These are phyloP conservation scores for Lampris megalopsis DNA, from an alignment of 2,113 vertebrate genomes.

Conservation along the genomic window DNA sequence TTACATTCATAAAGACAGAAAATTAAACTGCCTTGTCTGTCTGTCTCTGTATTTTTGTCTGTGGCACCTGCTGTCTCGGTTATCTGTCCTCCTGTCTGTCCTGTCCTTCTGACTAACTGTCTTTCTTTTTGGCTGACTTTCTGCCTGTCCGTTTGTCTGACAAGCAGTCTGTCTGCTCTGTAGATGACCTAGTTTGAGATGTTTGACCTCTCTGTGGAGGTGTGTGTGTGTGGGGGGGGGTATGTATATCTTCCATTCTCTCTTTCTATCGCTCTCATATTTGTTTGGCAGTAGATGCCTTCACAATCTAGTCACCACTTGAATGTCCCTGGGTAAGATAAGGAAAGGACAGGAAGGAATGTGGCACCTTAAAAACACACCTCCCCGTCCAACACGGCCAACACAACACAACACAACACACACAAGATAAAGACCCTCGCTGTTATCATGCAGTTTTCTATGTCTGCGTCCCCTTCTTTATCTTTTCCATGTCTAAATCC, in stretches of 20 bases:
- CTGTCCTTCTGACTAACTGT: too few relatives aligned
- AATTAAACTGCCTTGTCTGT: not conserved
- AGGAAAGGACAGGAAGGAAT: conserved; percentile 65
- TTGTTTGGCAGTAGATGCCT: conserved; percentile 33
- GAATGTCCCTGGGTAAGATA: conserved; percentile 61
- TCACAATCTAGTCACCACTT: conserved; percentile 70
- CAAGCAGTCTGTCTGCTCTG: too few relatives aligned
- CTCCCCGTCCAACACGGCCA: not conserved
- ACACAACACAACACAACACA: not conserved
- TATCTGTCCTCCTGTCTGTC: too few relatives aligned
- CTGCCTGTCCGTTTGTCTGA: too few relatives aligned
- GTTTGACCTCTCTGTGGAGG: too few relatives aligned
- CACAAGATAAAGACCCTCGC: not conserved
- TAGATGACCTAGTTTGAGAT: too few relatives aligned
- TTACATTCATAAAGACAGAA: too few relatives aligned
- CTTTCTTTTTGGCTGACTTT: not conserved
- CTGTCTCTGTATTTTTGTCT: not conserved
- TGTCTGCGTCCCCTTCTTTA: not conserved
- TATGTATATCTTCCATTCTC: not conserved
- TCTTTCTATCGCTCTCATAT: conserved; percentile 23
- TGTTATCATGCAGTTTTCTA: not conserved
- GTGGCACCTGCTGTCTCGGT: not conserved
- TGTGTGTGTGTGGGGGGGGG: too few relatives aligned
- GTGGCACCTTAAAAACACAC: conserved; percentile 33
- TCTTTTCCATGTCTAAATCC: not conserved